Conservation (phyloP, 1,140 invertebrate species). For the Ylistrum balloti region DNA sequence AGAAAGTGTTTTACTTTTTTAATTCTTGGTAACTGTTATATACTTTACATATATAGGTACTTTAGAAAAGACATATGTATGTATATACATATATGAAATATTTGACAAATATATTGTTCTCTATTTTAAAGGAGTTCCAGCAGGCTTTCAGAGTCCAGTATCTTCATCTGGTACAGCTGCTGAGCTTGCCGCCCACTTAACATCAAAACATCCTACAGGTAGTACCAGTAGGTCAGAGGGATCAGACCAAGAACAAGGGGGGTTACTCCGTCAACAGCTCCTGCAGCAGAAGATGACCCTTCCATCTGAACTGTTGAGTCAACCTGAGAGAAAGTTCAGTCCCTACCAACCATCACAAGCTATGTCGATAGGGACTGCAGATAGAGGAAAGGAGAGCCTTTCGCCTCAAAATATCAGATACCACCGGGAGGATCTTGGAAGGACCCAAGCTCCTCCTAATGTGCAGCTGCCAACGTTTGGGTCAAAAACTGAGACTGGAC, state of each 20-base stretch:
- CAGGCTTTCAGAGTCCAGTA: conserved; percentile 29
- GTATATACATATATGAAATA: too few relatives aligned
- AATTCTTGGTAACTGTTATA: too few relatives aligned
- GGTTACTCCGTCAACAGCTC: conserved; percentile 55
- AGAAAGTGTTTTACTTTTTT: too few relatives aligned
- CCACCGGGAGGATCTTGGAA: background rate
- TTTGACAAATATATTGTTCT: background rate
- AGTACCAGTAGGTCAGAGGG: background rate
- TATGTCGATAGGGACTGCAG: background rate
- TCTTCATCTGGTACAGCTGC: background rate
- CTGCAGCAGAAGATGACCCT: conserved; percentile 48
- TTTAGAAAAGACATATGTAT: too few relatives aligned
- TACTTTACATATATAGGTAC: too few relatives aligned
- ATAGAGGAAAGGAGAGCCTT: background rate
- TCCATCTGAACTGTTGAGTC: background rate
- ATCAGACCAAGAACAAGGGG: conserved; percentile 12
- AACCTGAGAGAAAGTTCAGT: conserved; percentile 25
- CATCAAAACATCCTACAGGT: background rate
- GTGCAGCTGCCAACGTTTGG: background rate
- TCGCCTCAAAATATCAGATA: background rate
- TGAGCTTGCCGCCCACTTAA: background rate
- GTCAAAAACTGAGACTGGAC: conserved; percentile 5
- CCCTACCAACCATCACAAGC: background rate
- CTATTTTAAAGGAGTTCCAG: conserved; percentile 20
- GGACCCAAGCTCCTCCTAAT: background rate